Percentiles rank a stretch among this genome's conserved stretches.
Conservation (phyloP, 2,888 invertebrate species). For the Clostera curtula region DNA sequence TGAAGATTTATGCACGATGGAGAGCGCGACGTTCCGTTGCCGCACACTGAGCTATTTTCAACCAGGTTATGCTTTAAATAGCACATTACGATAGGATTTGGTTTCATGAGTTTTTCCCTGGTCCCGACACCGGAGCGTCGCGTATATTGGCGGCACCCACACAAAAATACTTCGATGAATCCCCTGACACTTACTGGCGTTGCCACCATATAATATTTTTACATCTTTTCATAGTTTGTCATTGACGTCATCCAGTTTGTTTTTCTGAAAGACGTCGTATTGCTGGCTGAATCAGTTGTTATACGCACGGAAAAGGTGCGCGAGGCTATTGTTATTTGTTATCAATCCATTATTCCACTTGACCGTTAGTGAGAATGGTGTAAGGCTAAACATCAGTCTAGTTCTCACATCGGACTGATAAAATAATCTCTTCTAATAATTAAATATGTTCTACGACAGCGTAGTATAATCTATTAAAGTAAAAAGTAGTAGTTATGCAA, state of each 20-base stretch:
- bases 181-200: conserved; percentile 45
- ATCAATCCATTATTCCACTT: background rate
- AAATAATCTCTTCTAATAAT: too few relatives aligned
- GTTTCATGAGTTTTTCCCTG: conserved; percentile 73
- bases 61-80: conserved; percentile 74
- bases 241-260: conserved; percentile 16
- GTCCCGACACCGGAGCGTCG: conserved; percentile 52
- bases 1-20: conserved; percentile 67
- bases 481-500: too few relatives aligned
- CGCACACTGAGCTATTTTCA: conserved; percentile 70
- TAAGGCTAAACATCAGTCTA: background rate
- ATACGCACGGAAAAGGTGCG: background rate
- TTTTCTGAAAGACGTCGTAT: conserved; percentile 4
- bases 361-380: too few relatives aligned
- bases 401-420: too few relatives aligned
- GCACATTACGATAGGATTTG: conserved; percentile 74
- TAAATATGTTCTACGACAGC: too few relatives aligned
- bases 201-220: conserved; percentile 22
- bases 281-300: background rate
- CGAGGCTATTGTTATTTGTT: background rate
- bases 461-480: too few relatives aligned
- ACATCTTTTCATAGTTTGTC: conserved; percentile 22
- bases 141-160: conserved; percentile 55
- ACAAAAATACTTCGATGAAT: conserved; percentile 49
- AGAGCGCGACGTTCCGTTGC: conserved; percentile 68